Evolutionary conservation across 2,888 invertebrate species (phyloP), one percentile per base, ranked within the genome.

Genomic region (Mythimna pallens): DNA sequence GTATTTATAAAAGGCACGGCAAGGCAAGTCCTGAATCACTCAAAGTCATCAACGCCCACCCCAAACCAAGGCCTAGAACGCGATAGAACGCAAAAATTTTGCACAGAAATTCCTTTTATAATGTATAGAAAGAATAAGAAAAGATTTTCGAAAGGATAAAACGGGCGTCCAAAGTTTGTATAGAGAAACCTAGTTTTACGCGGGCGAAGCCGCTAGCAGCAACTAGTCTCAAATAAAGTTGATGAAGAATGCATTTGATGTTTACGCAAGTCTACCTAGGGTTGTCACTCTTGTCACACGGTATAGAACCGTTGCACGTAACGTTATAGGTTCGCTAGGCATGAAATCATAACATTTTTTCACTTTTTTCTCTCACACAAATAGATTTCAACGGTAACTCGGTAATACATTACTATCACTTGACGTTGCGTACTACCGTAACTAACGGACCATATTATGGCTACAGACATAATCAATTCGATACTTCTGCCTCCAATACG

Each of bases 311-410:
- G 55, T 59, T 67, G 20, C 8, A 59, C n/a, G 12, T 10, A 59
- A 30, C n/a, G n/a, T 50, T 58, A 52, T 62, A 40, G 22, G 22
- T 72, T 43, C 34, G 25, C 14, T 34, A 54, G 20, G 57, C 20
- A 55, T 40, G 25, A 66, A 61, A 50, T 58, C 54, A 65, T 64
- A 14, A 50, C 22, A 25, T 67, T 66, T 70, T 75, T 66, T 63
- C 22, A 30, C 50, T 57, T 72, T 72, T 50, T 81, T 58, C 65
- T 61, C 61, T 47, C 17, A 73, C 58, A 66, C 50, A 61, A 81
- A 73, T 59, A 80, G 66, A 63, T 65, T 71, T 57, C 25, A 78
- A 77, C 73, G 81, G 78, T 73, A 81, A 65, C 34, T 59, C 12
- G 70, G 55, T 10, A 70, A 81, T 70, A 68, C 65, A 73, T 65